Percentiles rank a stretch among this genome's conserved stretches.
Evolutionary conservation across 1,140 invertebrate genomes (phyloP).

Genomic region (Xylocopa sonorina): DNA sequence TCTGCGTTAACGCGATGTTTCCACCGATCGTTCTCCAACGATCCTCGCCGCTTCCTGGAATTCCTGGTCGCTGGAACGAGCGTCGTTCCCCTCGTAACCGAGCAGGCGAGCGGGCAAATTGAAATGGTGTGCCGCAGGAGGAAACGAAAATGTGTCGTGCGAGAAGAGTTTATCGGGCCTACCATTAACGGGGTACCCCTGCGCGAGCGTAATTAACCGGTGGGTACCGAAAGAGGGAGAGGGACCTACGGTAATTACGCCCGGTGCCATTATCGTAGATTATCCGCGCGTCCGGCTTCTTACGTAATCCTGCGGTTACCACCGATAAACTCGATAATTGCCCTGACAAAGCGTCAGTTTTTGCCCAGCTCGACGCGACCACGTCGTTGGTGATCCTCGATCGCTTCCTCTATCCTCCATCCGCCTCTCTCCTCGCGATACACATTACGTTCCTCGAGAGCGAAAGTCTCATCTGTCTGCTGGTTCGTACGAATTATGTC

Average conservation of each 20-base stretch:
- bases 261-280: slow-evolving; percentile 64
- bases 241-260: slow-evolving; percentile 59
- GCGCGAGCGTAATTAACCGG: slow-evolving; percentile 67
- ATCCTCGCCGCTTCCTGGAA: too few relatives aligned
- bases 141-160: slow-evolving; percentile 12
- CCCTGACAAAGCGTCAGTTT: slow-evolving; percentile 23
- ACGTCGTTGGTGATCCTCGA: not conserved
- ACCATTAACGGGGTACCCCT: slow-evolving; percentile 63
- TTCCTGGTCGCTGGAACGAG: not conserved
- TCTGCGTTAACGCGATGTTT: too few relatives aligned
- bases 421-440: not conserved
- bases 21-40: too few relatives aligned
- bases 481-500: too few relatives aligned
- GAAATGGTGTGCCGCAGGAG: not conserved
- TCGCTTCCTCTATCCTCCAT: not conserved
- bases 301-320: slow-evolving; percentile 14
- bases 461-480: too few relatives aligned
- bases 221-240: slow-evolving; percentile 5
- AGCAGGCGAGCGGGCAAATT: not conserved
- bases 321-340: slow-evolving; percentile 42
- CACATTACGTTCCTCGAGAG: not conserved
- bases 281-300: slow-evolving; percentile 48
- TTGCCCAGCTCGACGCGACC: slow-evolving; percentile 4
- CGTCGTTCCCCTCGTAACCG: not conserved
- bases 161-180: slow-evolving; percentile 63